A percentile compares a stretch with the other conserved stretches of the same genome.
phyloP scores from a whole-genome alignment of 2,113 vertebrate species.

The Fregata magnificens region DNA sequence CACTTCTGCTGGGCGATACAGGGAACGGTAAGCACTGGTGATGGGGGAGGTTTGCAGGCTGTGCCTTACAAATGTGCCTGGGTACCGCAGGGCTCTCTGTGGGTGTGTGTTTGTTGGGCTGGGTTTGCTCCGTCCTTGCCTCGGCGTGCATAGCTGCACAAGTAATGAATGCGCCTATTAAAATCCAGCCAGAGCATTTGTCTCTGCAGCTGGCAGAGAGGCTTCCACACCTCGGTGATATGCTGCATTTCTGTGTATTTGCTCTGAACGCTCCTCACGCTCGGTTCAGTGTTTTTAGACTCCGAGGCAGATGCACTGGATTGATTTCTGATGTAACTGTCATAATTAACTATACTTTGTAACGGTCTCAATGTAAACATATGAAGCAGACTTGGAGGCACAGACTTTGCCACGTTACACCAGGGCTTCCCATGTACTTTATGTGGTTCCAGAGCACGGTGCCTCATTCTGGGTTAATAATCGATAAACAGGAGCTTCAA shows the following conservation, averaged over 20 bases:
- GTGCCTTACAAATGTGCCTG: neutral
- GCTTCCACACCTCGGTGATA: neutral
- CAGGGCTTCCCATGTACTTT: accelerated
- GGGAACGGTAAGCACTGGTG: accelerated
- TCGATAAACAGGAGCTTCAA: neutral
- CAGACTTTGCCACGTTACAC: accelerated
- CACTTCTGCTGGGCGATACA: accelerated
- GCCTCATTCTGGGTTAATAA: neutral
- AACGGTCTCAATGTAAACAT: neutral
- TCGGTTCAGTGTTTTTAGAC: neutral
- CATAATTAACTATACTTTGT: neutral
- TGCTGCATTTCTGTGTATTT: neutral
- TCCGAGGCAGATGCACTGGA: neutral
- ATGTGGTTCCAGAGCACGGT: neutral
- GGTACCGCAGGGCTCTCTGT: neutral
- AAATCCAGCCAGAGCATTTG: neutral
- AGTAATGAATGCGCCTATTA: neutral
- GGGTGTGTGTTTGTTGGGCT: neutral
- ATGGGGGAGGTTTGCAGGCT: neutral
- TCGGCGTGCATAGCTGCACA: neutral
- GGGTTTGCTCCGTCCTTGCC: neutral
- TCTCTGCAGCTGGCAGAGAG: neutral
- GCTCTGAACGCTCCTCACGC: neutral
- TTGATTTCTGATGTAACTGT: neutral
- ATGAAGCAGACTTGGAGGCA: neutral